These are phyloP conservation scores for Cecidostiba fungosa DNA, from an alignment of 2,888 invertebrate species.

Conservation along the genomic window DNA sequence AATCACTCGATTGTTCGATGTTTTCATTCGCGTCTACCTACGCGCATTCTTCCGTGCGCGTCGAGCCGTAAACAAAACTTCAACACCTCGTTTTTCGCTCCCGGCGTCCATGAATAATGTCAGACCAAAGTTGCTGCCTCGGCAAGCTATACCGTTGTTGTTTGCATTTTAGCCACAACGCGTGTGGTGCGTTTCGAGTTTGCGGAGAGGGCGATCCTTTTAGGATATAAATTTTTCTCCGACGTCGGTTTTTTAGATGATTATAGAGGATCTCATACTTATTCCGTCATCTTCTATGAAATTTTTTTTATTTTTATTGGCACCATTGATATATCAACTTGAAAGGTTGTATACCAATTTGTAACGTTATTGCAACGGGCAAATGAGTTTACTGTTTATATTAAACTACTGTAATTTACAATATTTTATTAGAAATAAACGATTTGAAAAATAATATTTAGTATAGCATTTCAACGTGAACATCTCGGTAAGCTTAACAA, in stretches of 20 bases:
- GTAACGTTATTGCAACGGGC: no score
- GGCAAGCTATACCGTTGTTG: neutral
- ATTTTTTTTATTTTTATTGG: no score
- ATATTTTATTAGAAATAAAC: no score
- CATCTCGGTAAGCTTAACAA: neutral
- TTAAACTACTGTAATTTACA: no score
- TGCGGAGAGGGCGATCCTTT: neutral
- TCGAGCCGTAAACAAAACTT: constrained; percentile 48
- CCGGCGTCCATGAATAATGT: constrained; percentile 43
- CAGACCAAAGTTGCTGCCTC: neutral
- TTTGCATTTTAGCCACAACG: constrained; percentile 37
- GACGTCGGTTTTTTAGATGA: no score
- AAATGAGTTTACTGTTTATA: no score
- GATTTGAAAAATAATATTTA: no score
- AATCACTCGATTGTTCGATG: constrained; percentile 4
- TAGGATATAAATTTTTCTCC: constrained; percentile 11
- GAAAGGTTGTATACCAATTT: no score
- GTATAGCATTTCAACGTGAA: neutral
- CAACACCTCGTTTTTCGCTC: constrained; percentile 48
- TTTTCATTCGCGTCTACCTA: neutral
- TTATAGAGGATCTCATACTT: no score
- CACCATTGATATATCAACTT: no score
- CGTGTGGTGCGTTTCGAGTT: neutral
- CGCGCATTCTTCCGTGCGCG: neutral
- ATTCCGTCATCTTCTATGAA: no score